These are phyloP conservation scores for Pseudonaja textilis DNA, from an alignment of 2,113 vertebrate species.

Conservation along the genomic window DNA sequence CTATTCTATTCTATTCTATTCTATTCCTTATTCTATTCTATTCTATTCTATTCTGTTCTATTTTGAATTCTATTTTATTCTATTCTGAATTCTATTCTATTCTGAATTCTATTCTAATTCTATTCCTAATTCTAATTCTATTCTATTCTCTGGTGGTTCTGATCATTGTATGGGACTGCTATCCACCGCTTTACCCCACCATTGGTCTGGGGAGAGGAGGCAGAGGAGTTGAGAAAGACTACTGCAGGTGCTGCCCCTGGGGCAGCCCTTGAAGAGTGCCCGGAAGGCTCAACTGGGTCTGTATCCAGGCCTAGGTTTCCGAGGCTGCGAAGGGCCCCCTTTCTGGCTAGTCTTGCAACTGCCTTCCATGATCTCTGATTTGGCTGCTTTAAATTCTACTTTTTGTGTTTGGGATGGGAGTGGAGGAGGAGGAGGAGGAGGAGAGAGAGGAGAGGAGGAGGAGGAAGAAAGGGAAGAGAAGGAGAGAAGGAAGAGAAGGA, in stretches of 20 bases:
- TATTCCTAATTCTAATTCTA: too few species aligned
- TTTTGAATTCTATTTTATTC: too few species aligned
- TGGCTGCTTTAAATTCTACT: background rate
- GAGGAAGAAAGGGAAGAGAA: too few species aligned
- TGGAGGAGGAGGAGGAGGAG: too few species aligned
- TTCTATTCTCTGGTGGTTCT: background rate
- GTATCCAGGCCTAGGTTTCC: background rate
- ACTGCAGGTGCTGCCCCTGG: background rate
- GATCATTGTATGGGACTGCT: background rate
- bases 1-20: too few species aligned
- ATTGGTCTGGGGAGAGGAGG: background rate
- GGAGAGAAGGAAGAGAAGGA: too few species aligned
- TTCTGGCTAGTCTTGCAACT: background rate
- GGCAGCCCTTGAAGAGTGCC: background rate
- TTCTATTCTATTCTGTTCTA: too few species aligned
- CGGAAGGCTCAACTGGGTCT: background rate
- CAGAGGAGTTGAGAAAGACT: background rate
- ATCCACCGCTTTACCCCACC: background rate
- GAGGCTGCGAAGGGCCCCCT: background rate
- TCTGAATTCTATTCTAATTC: too few species aligned
- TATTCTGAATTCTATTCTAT: too few species aligned
- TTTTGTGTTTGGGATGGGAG: background rate
- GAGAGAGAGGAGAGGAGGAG: too few species aligned
- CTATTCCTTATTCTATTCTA: too few species aligned
- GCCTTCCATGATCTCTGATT: accelerated